Evolutionary conservation across 2,888 invertebrate genomes (phyloP).

Genomic region (Thymelicus acteon): DNA sequence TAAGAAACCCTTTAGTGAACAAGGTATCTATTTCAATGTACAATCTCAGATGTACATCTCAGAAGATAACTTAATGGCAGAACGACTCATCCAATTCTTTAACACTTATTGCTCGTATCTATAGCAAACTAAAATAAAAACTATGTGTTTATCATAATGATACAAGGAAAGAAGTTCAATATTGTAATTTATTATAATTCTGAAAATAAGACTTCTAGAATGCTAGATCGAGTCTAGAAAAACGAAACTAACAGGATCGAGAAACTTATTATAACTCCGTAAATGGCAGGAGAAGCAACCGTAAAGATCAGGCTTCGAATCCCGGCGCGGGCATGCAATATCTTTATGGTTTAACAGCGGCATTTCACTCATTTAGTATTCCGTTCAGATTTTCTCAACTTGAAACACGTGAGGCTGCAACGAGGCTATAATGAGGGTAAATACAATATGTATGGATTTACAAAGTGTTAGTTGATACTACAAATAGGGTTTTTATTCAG

Average conservation of each 20-base stretch:
- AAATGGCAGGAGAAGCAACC: slow-evolving; percentile 46
- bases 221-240: slow-evolving; percentile 23
- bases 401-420: slow-evolving; percentile 19
- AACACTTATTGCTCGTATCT: no score
- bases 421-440: slow-evolving; percentile 34
- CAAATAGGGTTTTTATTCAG: slow-evolving; percentile 31
- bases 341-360: slow-evolving; percentile 42
- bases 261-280: slow-evolving; percentile 49
- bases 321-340: slow-evolving; percentile 48
- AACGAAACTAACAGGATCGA: slow-evolving; percentile 36
- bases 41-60: no score
- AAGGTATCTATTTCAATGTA: no score
- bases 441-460: slow-evolving; percentile 37
- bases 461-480: slow-evolving; percentile 24
- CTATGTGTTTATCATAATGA: slow-evolving; percentile 21
- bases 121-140: neutral
- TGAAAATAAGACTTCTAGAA: slow-evolving; percentile 26
- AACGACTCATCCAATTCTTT: no score
- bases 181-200: slow-evolving; percentile 26
- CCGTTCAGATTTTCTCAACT: slow-evolving; percentile 49
- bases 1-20: no score
- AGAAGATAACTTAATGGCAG: no score
- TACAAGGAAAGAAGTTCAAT: slow-evolving; percentile 1
- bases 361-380: slow-evolving; percentile 55
- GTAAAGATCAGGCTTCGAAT: slow-evolving; percentile 52